phyloP scores from a whole-genome alignment of 2,888 invertebrate species.

The Metopia argyrocephala region DNA sequence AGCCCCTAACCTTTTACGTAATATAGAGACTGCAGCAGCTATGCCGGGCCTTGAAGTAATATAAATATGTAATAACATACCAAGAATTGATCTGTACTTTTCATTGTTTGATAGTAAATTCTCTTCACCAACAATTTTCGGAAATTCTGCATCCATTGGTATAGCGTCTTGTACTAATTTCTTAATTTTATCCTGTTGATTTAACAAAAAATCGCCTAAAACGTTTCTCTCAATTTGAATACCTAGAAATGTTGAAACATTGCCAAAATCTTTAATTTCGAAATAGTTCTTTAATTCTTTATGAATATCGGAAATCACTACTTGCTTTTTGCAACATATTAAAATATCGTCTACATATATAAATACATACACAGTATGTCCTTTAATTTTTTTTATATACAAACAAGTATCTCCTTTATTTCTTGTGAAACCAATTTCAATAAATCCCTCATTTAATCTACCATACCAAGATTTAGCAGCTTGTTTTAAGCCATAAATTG shows the following conservation, averaged over 20 bases:
- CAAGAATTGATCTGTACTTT: constrained; percentile 5
- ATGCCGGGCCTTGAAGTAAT: constrained; percentile 34
- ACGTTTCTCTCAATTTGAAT: constrained; percentile 8
- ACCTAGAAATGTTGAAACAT: constrained; percentile 21
- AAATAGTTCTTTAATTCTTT: too few relatives aligned
- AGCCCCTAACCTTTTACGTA: too few relatives aligned
- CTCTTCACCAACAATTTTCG: too few relatives aligned
- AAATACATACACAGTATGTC: too few relatives aligned
- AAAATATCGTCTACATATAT: too few relatives aligned
- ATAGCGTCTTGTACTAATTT: too few relatives aligned
- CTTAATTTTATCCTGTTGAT: constrained; percentile 19
- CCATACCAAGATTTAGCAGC: too few relatives aligned
- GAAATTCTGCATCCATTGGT: constrained; percentile 36
- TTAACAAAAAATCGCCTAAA: constrained; percentile 1
- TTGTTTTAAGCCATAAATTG: constrained; percentile 30
- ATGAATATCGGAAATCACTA: neutral
- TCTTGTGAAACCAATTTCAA: constrained; percentile 12
- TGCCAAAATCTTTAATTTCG: too few relatives aligned
- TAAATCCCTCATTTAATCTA: constrained; percentile 12
- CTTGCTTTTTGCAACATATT: too few relatives aligned
- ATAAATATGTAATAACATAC: constrained; percentile 4
- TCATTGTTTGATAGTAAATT: constrained; percentile 11
- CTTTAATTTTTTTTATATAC: too few relatives aligned
- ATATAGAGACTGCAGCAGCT: constrained; percentile 12
- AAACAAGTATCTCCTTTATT: constrained; percentile 19